phyloP scores from a whole-genome alignment of 1,140 invertebrate species.

The Trachelipus rathkii region DNA sequence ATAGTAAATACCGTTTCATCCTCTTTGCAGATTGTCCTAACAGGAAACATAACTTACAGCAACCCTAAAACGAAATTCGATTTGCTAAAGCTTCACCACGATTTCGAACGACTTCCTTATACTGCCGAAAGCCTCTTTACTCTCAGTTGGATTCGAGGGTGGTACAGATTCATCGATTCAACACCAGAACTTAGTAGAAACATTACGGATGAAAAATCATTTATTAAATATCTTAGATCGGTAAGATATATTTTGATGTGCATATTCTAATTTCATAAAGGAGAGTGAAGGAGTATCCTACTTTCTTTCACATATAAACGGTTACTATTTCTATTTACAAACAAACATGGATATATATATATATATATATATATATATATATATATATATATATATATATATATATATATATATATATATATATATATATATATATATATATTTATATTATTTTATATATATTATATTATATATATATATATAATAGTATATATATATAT shows the following conservation, averaged over 20 bases:
- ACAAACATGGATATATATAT: too few species aligned
- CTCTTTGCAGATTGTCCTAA: constrained; percentile 70
- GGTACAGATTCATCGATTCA: constrained; percentile 68
- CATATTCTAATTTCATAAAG: too few species aligned
- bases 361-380: too few species aligned
- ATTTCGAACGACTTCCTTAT: constrained; percentile 74
- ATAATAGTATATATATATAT: too few species aligned
- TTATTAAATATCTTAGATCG: constrained; percentile 70
- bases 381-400: too few species aligned
- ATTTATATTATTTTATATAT: too few species aligned
- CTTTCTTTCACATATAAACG: too few species aligned
- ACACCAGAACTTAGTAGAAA: constrained; percentile 70
- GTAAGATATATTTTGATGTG: constrained; percentile 52
- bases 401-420: too few species aligned
- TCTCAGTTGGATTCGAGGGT: constrained; percentile 85
- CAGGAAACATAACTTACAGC: constrained; percentile 79
- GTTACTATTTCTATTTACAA: too few species aligned
- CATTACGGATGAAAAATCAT: constrained; percentile 67
- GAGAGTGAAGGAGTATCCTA: too few species aligned
- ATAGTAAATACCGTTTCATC: background rate
- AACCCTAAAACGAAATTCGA: constrained; percentile 69
- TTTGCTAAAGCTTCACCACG: constrained; percentile 64
- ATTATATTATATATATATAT: too few species aligned
- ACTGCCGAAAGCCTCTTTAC: constrained; percentile 69
- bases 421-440: too few species aligned